These are phyloP conservation scores for Eurytoma californica DNA, from an alignment of 2,888 invertebrate species.

Conservation along the genomic window DNA sequence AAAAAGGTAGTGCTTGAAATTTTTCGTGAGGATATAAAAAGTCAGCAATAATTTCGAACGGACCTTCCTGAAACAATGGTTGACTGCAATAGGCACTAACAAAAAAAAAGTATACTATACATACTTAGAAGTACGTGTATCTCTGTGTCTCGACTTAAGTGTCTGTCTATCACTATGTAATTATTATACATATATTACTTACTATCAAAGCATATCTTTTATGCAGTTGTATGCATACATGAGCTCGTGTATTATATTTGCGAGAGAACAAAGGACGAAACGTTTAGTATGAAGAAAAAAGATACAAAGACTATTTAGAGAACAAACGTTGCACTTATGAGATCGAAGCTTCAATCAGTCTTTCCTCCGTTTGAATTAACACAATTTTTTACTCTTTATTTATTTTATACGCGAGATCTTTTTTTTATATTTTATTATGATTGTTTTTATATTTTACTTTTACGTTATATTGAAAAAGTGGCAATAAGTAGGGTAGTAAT, in stretches of 20 bases:
- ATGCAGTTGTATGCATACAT: slow-evolving; percentile 50
- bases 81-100: slow-evolving; percentile 44
- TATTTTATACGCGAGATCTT: too few species aligned
- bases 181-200: slow-evolving; percentile 55
- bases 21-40: too few species aligned
- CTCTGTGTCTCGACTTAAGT: slow-evolving; percentile 62
- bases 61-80: slow-evolving; percentile 31
- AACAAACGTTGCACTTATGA: slow-evolving; percentile 16
- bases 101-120: slow-evolving; percentile 48
- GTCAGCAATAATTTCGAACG: too few species aligned
- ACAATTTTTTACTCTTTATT: not conserved
- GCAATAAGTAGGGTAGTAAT: slow-evolving; percentile 38
- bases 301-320: slow-evolving; percentile 39
- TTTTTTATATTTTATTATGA: not conserved
- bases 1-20: too few species aligned
- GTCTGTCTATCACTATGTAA: slow-evolving; percentile 62
- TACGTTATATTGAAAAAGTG: slow-evolving; percentile 6
- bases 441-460: not conserved
- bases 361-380: slow-evolving; percentile 42
- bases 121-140: slow-evolving; percentile 57
- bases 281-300: not conserved
- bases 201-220: slow-evolving; percentile 52
- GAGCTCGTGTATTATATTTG: slow-evolving; percentile 50
- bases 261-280: slow-evolving; percentile 18
- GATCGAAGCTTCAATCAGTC: slow-evolving; percentile 42